A percentile compares a stretch with the other conserved stretches of the same genome.
Evolutionary conservation across 2,888 invertebrate genomes (phyloP).

Genomic region (Parelbella ahira): DNA sequence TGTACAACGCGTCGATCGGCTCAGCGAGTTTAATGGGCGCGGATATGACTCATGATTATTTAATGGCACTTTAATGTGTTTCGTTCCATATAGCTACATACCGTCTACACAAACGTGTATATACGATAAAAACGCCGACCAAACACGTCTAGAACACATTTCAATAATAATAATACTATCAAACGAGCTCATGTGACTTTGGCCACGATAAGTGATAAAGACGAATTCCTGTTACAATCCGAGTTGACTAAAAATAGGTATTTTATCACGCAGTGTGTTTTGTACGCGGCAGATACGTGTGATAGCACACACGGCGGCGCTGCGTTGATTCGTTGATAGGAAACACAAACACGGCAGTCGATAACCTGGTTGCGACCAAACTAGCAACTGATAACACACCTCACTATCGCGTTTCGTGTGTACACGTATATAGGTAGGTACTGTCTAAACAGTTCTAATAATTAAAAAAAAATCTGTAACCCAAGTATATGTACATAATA

Average conservation of each 20-base stretch:
- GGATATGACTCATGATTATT: conserved; percentile 37
- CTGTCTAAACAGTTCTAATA: conserved; percentile 35
- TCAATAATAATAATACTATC: conserved; percentile 3
- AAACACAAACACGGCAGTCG: conserved; percentile 65
- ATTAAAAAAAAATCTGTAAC: no score
- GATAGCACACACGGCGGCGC: conserved; percentile 55
- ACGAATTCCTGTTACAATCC: no score
- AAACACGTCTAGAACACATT: conserved; percentile 19
- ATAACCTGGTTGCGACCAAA: conserved; percentile 76
- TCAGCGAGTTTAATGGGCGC: conserved; percentile 17
- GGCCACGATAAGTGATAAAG: conserved; percentile 1
- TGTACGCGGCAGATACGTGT: conserved; percentile 40
- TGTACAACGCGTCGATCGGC: conserved; percentile 8
- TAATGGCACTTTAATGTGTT: conserved; percentile 34
- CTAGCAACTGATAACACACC: conserved; percentile 54
- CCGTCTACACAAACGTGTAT: conserved; percentile 1
- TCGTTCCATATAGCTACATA: conserved; percentile 41
- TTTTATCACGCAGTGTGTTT: conserved; percentile 53
- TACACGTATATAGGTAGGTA: no score
- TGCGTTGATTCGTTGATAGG: conserved; percentile 64
- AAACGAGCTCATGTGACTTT: conserved; percentile 17
- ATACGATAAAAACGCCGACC: conserved; percentile 21
- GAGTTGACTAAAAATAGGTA: conserved; percentile 60
- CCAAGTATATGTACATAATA: no score
- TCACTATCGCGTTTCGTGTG: conserved; percentile 20